Evolutionary conservation across 2,888 invertebrate species (phyloP).

Genomic region (Microctonus hyperodae): DNA sequence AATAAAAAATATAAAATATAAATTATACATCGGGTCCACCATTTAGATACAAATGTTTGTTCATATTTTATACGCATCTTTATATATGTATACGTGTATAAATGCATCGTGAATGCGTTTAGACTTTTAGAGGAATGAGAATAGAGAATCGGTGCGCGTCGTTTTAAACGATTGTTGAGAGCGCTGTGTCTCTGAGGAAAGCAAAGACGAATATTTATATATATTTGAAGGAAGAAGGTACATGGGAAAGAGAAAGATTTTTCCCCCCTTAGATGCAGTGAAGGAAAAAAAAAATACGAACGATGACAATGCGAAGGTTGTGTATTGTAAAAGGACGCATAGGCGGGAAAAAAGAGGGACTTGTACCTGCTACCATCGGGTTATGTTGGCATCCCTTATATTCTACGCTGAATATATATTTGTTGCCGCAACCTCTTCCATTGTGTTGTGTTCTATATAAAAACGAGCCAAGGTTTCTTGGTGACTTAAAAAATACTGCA

Average conservation of each 20-base stretch:
- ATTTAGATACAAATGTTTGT: too few relatives aligned
- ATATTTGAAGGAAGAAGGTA: not conserved
- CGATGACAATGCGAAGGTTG: slow-evolving; percentile 28
- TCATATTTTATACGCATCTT: not conserved
- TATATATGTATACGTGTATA: slow-evolving; percentile 9
- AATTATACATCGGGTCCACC: too few relatives aligned
- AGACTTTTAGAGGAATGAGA: slow-evolving; percentile 9
- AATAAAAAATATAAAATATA: not conserved
- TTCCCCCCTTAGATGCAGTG: too few relatives aligned
- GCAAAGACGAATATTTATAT: slow-evolving; percentile 6
- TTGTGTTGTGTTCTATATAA: slow-evolving; percentile 16
- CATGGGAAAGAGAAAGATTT: not conserved
- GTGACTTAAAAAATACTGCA: slow-evolving; percentile 10
- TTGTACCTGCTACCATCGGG: slow-evolving; percentile 27
- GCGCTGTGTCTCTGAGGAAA: slow-evolving; percentile 9
- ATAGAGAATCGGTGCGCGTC: not conserved
- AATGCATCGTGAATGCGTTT: slow-evolving; percentile 22
- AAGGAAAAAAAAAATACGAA: slow-evolving; percentile 15
- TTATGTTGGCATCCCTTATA: slow-evolving; percentile 10
- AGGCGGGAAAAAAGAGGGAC: slow-evolving; percentile 5
- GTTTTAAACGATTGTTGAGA: slow-evolving; percentile 7
- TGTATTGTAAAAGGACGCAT: slow-evolving; percentile 21
- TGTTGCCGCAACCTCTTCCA: slow-evolving; percentile 22
- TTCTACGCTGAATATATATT: not conserved
- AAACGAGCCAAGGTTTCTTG: slow-evolving; percentile 12